A percentile compares a stretch with the other conserved stretches of the same genome.
phyloP scores from a whole-genome alignment of 2,797 vertebrate species.

The Bradypodion pumilum region DNA sequence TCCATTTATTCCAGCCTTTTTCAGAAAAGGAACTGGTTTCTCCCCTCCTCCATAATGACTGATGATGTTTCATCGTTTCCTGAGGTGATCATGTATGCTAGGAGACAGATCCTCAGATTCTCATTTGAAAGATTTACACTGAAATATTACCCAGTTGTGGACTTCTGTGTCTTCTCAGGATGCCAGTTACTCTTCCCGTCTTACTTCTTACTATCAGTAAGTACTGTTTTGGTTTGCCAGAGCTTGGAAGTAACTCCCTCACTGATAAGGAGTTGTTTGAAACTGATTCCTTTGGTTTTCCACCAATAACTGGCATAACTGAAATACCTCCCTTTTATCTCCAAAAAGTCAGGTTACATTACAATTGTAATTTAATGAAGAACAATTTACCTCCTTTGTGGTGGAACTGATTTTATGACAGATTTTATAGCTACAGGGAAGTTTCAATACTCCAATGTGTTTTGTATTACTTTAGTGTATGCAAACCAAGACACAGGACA shows the following conservation, averaged over 20 bases:
- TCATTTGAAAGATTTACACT: not conserved
- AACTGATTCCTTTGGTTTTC: not conserved
- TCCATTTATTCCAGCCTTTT: not conserved
- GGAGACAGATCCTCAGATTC: not conserved
- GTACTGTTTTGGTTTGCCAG: not conserved
- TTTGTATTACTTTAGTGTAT: too few species aligned
- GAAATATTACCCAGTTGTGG: not conserved
- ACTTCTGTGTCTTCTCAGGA: not conserved
- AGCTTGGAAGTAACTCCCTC: not conserved
- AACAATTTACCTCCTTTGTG: not conserved
- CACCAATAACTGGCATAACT: too few species aligned
- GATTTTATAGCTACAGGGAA: not conserved
- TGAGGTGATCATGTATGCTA: not conserved
- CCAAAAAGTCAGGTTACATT: not conserved
- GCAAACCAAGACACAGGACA: too few species aligned
- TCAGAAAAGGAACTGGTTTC: not conserved
- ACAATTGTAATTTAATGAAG: not conserved
- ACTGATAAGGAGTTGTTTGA: not conserved
- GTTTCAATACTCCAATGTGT: not conserved
- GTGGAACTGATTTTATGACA: not conserved
- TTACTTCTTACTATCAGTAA: slow-evolving; percentile 37
- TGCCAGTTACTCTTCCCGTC: slow-evolving; percentile 24
- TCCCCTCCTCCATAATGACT: not conserved
- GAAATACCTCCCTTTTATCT: too few species aligned
- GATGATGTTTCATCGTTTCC: slow-evolving; percentile 35